A percentile compares a stretch with the other conserved stretches of the same genome.
Evolutionary conservation across 2,797 vertebrate genomes (phyloP).

Genomic region (Mycteria americana): DNA sequence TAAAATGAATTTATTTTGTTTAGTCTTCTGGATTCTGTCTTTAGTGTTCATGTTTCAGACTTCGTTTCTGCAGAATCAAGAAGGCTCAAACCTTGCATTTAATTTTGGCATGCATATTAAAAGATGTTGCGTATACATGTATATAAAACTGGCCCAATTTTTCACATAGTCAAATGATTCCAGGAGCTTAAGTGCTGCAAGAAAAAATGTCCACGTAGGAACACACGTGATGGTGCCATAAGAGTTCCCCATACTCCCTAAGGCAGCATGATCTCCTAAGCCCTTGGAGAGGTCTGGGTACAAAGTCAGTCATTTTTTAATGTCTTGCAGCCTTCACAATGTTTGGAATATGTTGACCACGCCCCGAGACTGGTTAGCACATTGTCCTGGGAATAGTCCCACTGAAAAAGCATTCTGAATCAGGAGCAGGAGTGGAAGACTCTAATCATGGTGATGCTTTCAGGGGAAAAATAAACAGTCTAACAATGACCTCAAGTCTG

Average conservation of each 20-base stretch:
- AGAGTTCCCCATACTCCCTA: neutral
- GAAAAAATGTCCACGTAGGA: neutral
- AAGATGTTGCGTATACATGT: neutral
- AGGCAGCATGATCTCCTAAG: neutral
- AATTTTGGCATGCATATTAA: neutral
- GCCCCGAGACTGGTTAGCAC: fast-evolving
- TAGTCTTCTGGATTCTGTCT: neutral
- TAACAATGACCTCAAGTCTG: too few relatives aligned
- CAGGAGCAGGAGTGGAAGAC: neutral
- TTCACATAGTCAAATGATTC: neutral
- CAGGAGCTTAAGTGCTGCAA: neutral
- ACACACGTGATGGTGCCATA: neutral
- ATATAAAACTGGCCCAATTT: neutral
- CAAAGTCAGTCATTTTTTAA: neutral
- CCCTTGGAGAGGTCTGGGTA: neutral
- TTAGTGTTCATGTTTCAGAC: neutral
- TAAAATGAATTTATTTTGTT: neutral
- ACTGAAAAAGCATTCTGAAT: neutral
- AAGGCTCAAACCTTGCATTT: neutral
- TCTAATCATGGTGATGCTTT: neutral
- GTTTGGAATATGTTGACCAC: neutral
- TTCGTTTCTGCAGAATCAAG: neutral
- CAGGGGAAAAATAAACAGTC: neutral
- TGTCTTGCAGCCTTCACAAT: neutral
- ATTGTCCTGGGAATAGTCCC: neutral